Conservation (phyloP, 2,888 invertebrate genomes). For the Pseudococcus longispinus region DNA sequence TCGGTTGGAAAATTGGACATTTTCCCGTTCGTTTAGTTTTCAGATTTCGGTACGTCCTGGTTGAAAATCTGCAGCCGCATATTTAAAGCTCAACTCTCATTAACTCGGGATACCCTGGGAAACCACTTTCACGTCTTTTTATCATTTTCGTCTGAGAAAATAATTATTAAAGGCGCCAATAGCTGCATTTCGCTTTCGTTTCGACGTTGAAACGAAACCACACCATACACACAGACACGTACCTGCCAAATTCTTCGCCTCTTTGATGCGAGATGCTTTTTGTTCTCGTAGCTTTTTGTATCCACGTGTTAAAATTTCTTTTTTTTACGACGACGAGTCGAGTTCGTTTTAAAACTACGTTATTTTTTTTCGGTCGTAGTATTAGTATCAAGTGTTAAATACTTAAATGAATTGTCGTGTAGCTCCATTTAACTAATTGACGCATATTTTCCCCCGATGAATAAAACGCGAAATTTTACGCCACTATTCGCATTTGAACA, state of each 20-base stretch:
- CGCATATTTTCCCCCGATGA: constrained; percentile 18
- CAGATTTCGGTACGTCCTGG: too few species aligned
- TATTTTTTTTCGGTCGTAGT: not conserved
- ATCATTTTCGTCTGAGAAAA: not conserved
- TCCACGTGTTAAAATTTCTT: not conserved
- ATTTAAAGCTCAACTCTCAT: not conserved
- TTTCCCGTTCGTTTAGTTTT: too few species aligned
- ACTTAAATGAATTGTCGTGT: constrained; percentile 28
- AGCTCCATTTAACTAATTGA: constrained; percentile 14
- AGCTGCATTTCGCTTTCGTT: not conserved
- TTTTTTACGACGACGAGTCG: not conserved
- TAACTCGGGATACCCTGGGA: not conserved
- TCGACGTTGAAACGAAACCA: not conserved
- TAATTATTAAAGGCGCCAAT: not conserved
- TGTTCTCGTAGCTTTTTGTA: not conserved
- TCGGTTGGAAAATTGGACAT: too few species aligned
- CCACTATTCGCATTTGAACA: not conserved
- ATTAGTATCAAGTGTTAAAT: not conserved
- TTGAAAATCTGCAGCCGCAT: too few species aligned
- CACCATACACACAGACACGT: not conserved
- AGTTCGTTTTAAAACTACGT: not conserved
- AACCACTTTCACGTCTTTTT: not conserved
- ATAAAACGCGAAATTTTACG: not conserved
- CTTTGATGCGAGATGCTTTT: not conserved
- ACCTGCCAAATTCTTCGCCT: not conserved